Percentiles rank a stretch among this genome's conserved stretches.
Evolutionary conservation across 2,113 vertebrate species (phyloP).

Genomic region (Oreocharis arfaki): DNA sequence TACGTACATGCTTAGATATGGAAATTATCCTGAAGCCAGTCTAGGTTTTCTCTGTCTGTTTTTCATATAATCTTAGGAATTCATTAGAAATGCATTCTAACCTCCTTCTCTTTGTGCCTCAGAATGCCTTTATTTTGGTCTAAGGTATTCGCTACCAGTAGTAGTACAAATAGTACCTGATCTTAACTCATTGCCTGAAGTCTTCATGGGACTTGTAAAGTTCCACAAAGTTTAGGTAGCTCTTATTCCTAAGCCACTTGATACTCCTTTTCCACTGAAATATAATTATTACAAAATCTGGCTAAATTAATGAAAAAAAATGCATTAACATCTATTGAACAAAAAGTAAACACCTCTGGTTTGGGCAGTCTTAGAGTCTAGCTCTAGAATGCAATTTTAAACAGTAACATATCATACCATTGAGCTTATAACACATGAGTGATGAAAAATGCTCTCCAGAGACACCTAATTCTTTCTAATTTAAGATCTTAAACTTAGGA

Average conservation of each 20-base stretch:
- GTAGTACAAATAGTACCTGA: not conserved
- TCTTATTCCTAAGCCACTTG: not conserved
- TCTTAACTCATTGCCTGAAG: not conserved
- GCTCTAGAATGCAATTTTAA: not conserved
- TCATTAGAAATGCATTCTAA: not conserved
- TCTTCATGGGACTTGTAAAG: not conserved
- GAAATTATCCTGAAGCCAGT: not conserved
- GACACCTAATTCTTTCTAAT: not conserved
- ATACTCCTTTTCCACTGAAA: not conserved
- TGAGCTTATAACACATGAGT: not conserved
- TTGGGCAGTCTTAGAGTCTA: not conserved
- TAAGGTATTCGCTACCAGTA: not conserved
- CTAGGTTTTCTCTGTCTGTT: not conserved
- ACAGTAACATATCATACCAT: fast-evolving
- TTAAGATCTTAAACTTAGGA: not conserved
- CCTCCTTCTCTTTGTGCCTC: not conserved
- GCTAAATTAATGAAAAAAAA: not conserved
- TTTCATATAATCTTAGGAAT: not conserved
- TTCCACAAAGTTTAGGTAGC: not conserved
- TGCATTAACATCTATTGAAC: not conserved
- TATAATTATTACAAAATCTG: not conserved
- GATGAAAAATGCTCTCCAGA: not conserved
- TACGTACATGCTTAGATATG: not conserved
- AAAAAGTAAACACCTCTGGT: not conserved
- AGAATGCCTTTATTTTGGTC: not conserved